These are phyloP conservation scores for Aphyosemion australe DNA, from an alignment of 2,113 vertebrate genomes.

Conservation along the genomic window DNA sequence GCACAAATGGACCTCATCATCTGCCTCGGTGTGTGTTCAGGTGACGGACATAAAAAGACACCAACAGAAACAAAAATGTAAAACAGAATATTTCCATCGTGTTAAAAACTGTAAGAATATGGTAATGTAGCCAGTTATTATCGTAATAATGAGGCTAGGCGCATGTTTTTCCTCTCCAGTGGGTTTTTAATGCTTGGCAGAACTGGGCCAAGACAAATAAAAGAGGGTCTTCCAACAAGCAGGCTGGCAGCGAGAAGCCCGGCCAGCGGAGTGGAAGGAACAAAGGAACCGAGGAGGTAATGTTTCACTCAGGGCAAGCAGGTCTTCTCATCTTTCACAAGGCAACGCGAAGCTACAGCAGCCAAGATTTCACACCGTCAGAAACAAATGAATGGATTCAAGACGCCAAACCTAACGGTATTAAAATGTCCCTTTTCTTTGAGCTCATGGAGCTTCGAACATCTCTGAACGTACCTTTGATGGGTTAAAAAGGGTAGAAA, in stretches of 20 bases:
- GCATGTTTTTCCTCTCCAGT: neutral
- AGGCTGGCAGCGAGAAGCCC: conserved; percentile 31
- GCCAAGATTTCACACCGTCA: conserved; percentile 31
- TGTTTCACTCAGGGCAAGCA: conserved; percentile 42
- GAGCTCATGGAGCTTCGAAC: neutral
- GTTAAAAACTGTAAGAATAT: neutral
- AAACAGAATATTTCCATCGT: neutral
- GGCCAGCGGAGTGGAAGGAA: conserved; percentile 44
- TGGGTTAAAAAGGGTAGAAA: conserved; percentile 4
- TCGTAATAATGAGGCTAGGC: conserved; percentile 5
- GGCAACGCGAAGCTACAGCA: conserved; percentile 25
- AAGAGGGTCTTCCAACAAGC: conserved; percentile 21
- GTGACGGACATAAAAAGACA: neutral
- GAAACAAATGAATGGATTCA: neutral
- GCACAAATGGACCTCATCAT: neutral
- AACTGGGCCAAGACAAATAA: conserved; percentile 30
- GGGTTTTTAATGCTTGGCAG: conserved; percentile 11
- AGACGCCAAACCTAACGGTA: neutral
- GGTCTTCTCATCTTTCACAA: conserved; percentile 59
- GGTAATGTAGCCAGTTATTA: neutral
- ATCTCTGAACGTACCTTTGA: neutral
- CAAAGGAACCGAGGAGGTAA: conserved; percentile 62
- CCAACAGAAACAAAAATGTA: neutral
- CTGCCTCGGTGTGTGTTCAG: conserved; percentile 11
- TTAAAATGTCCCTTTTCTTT: conserved; percentile 1